These are phyloP conservation scores for Ectropis crepuscularia DNA, from an alignment of 2,888 invertebrate species.

Conservation along the genomic window DNA sequence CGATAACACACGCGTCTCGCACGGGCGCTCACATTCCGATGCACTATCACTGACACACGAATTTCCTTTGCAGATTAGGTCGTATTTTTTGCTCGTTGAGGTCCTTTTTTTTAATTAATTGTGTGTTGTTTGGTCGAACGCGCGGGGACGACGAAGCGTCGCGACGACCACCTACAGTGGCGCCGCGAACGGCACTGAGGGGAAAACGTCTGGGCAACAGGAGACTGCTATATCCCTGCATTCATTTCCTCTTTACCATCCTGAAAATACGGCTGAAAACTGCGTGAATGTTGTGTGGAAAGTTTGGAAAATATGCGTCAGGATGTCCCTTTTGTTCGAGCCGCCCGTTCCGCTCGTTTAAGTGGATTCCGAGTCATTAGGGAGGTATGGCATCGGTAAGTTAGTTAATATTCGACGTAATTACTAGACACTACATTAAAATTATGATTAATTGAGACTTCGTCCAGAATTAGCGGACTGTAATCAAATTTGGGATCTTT, in stretches of 20 bases:
- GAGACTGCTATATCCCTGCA: conserved; percentile 46
- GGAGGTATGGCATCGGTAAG: conserved; percentile 42
- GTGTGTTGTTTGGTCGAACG: conserved; percentile 49
- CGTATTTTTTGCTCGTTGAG: conserved; percentile 9
- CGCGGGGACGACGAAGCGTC: conserved; percentile 64
- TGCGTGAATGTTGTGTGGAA: conserved; percentile 23
- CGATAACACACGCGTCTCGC: conserved; percentile 46
- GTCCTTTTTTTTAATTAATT: conserved; percentile 46
- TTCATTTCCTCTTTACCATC: conserved; percentile 45
- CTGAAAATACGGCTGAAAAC: conserved; percentile 45
- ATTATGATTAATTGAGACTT: conserved; percentile 8
- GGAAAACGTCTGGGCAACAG: conserved; percentile 67
- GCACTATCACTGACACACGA: conserved; percentile 26
- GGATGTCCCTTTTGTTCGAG: conserved; percentile 78
- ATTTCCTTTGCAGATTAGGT: background rate
- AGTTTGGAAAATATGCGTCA: conserved; percentile 56
- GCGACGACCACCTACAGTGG: conserved; percentile 79
- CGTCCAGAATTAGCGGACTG: background rate
- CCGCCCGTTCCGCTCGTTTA: conserved; percentile 68
- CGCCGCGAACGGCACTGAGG: conserved; percentile 81
- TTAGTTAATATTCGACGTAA: conserved; percentile 24
- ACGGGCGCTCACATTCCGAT: conserved; percentile 26
- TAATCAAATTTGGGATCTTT: background rate
- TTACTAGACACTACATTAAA: conserved; percentile 14
- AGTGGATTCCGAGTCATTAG: conserved; percentile 70